Percentiles rank a stretch among this genome's conserved stretches.
phyloP scores from a whole-genome alignment of 2,888 invertebrate species.

The Mesorhabditis sp. region DNA sequence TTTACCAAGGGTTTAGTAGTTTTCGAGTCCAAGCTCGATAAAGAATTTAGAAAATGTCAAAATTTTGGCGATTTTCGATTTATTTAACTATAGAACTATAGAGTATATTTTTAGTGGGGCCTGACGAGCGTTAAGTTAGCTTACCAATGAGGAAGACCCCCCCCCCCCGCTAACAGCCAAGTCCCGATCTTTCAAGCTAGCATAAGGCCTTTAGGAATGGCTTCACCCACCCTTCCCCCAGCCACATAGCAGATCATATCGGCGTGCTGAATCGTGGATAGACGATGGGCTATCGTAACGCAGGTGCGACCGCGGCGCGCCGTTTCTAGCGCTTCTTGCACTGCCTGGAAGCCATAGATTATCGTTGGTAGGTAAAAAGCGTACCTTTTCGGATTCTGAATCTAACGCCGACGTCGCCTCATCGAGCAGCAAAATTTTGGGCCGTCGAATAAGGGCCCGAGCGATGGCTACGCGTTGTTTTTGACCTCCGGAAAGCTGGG shows the following conservation, averaged over 20 bases:
- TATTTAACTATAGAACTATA: too few species aligned
- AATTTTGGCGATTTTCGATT: too few species aligned
- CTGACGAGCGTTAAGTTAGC: too few species aligned
- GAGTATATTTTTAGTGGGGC: too few species aligned
- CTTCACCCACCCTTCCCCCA: constrained; percentile 33
- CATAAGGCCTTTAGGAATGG: constrained; percentile 38
- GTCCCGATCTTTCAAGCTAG: too few species aligned
- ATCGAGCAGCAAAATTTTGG: constrained; percentile 29
- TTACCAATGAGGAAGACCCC: too few species aligned
- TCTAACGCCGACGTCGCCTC: constrained; percentile 53
- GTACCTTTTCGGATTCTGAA: constrained; percentile 27
- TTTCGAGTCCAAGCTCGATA: too few species aligned
- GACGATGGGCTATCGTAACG: constrained; percentile 50
- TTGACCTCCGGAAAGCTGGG: constrained; percentile 79
- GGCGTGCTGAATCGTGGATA: constrained; percentile 49
- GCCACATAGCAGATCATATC: constrained; percentile 49
- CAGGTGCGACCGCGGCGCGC: constrained; percentile 50
- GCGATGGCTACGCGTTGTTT: constrained; percentile 86
- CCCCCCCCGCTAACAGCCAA: too few species aligned
- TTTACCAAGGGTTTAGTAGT: too few species aligned
- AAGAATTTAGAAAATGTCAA: too few species aligned
- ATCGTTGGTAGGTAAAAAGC: not conserved
- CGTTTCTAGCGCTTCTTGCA: constrained; percentile 49
- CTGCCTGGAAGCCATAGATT: constrained; percentile 27
- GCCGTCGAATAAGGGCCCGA: constrained; percentile 26